phyloP scores from a whole-genome alignment of 23 tunicate species.

The Trididemnum nubilum region DNA sequence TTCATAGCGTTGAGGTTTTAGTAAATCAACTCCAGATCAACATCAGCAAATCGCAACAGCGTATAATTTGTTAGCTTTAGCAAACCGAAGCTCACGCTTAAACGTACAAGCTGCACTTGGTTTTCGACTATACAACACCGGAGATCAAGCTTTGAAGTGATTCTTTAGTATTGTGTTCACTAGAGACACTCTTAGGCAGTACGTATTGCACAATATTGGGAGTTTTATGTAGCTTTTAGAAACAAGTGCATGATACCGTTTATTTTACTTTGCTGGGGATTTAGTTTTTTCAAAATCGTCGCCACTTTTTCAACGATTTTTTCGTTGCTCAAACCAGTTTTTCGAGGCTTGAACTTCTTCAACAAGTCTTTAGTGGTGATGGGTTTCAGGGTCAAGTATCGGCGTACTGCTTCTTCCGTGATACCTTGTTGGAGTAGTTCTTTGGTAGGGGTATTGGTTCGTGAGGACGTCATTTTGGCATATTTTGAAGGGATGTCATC shows the following conservation, averaged over 20 bases:
- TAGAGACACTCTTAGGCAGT: too few relatives aligned
- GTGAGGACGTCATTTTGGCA: slow-evolving; percentile 17
- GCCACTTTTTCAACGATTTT: slow-evolving; percentile 70
- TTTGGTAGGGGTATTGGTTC: slow-evolving; percentile 53
- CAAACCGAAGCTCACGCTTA: too few relatives aligned
- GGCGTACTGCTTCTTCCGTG: slow-evolving; percentile 71
- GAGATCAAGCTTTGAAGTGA: too few relatives aligned
- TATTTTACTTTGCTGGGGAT: slow-evolving; percentile 68
- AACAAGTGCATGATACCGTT: slow-evolving; percentile 84
- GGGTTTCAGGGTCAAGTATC: slow-evolving; percentile 77
- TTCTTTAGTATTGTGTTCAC: too few relatives aligned
- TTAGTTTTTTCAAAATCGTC: slow-evolving; percentile 54
- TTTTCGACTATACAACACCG: too few relatives aligned
- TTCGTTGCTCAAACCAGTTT: slow-evolving; percentile 70
- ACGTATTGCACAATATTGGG: too few relatives aligned
- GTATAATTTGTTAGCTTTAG: too few relatives aligned
- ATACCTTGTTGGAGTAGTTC: slow-evolving; percentile 47
- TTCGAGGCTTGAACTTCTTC: slow-evolving; percentile 79
- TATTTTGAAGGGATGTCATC: slow-evolving; percentile 38
- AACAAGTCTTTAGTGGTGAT: slow-evolving; percentile 82
- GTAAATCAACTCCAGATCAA: too few relatives aligned
- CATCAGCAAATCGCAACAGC: too few relatives aligned
- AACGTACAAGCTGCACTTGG: too few relatives aligned
- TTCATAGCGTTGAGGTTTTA: too few relatives aligned
- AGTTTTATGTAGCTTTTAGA: slow-evolving; percentile 31